A percentile compares a stretch with the other conserved stretches of the same genome.
Evolutionary conservation across 2,797 vertebrate species (phyloP).

Genomic region (Melanotaenia pygmaea): DNA sequence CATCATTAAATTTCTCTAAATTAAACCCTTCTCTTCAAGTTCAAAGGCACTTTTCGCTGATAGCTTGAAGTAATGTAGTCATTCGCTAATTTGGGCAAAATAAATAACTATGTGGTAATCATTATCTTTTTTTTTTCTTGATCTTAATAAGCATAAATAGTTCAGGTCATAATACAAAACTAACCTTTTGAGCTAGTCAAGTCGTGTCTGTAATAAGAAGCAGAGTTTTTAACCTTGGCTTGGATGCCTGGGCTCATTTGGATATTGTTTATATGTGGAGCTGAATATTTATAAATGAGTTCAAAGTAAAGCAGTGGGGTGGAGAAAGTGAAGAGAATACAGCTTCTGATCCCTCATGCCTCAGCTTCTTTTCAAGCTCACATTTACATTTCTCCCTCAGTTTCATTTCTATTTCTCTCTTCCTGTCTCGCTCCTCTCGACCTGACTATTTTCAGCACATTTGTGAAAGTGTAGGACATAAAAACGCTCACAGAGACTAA

Average conservation of each 20-base stretch:
- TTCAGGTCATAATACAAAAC: constrained; percentile 65
- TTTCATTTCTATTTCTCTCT: constrained; percentile 62
- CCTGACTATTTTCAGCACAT: constrained; percentile 78
- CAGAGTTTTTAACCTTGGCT: constrained; percentile 81
- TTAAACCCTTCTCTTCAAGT: constrained; percentile 68
- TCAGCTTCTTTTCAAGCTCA: constrained; percentile 73
- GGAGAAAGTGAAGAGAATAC: constrained; percentile 78
- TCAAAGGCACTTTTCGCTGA: constrained; percentile 66
- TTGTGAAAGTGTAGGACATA: constrained; percentile 43
- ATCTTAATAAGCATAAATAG: constrained; percentile 77
- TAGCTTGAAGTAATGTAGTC: constrained; percentile 58
- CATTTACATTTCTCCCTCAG: constrained; percentile 76
- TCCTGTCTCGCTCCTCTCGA: constrained; percentile 61
- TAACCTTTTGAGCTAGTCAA: constrained; percentile 76
- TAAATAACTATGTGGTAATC: constrained; percentile 69
- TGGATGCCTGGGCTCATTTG: constrained; percentile 76
- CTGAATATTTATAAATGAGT: constrained; percentile 83
- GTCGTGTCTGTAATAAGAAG: constrained; percentile 67
- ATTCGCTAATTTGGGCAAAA: constrained; percentile 68
- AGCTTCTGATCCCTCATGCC: constrained; percentile 77
- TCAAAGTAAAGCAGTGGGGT: constrained; percentile 81
- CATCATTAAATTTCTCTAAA: constrained; percentile 60
- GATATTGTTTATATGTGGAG: constrained; percentile 78
- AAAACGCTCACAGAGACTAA: constrained; percentile 55
- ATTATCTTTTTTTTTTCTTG: constrained; percentile 73